Base-by-base conservation (phyloP, 2,888 invertebrate species). In the Aromia moschata region DNA sequence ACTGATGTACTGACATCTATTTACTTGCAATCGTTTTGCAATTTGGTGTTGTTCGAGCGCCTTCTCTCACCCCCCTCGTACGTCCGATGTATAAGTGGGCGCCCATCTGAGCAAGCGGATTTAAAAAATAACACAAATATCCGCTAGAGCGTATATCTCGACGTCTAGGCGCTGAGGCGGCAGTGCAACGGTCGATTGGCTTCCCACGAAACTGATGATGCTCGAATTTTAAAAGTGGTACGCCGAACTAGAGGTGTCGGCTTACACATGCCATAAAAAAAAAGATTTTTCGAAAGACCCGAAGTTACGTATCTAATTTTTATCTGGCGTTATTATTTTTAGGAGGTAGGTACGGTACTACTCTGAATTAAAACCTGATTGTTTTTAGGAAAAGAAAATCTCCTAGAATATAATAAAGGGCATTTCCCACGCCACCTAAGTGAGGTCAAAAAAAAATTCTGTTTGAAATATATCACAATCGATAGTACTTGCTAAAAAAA, bases 81-180 rank as follows among this genome's bases (percentile, higher is more conserved):
- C n/a, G n/a, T 25, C 25, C 46, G 56, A 46, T 40, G 46, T 56
- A 40, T 47, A 47, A 56, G 47, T 56, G 56, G 47, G 56, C 41
- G 56, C 41, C 55, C 56, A 53, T 41, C 56, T 56, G 56, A 56
- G 49, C 49, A 31, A 56, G 56, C 56, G 49, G 9, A 37, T 53
- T 43, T 43, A 25, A 20, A 18, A 38, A 20, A 33, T 36, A 38
- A 49, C 37, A 49, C 37, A 49, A 47, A 46, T 46, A 41, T 17
- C 25, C 43, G 25, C 37, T 43, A 36, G 17, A 16, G 36, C 12
- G n/a, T n/a, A 38, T 45, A 55, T 46, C 46, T 25, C 2, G 15
- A 43, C 40, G 56, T 56, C 56, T 56, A 56, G 31, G 38, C 47
- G 49, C 56, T 49, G 47, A 56, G 40, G 36, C 9, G 31, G 47